Conservation (phyloP, 1,140 invertebrate genomes). For the Eumeta japonica region DNA sequence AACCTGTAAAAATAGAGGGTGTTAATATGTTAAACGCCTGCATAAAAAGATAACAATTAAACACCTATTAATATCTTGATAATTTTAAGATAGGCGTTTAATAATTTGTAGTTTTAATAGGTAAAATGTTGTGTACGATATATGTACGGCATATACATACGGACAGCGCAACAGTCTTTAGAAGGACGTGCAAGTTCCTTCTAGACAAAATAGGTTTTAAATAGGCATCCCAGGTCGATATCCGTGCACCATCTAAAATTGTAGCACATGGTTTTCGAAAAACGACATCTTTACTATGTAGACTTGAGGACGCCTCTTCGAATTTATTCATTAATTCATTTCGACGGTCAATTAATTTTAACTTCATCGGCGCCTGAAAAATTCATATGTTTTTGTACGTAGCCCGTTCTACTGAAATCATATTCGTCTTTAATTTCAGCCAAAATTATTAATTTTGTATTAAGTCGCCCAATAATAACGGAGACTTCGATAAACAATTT, state of each 20-base stretch:
- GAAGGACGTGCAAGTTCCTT: constrained; percentile 68
- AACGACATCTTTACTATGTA: constrained; percentile 36
- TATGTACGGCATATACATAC: constrained; percentile 24
- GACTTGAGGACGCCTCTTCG: constrained; percentile 40
- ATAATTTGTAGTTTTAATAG: too few species aligned
- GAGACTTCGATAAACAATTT: background rate
- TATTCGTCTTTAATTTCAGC: background rate
- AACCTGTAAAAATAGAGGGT: constrained; percentile 3
- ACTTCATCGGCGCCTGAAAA: constrained; percentile 37
- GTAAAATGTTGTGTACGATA: too few species aligned
- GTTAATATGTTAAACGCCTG: too few species aligned
- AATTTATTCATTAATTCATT: constrained; percentile 52
- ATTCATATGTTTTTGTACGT: too few species aligned
- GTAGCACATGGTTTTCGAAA: constrained; percentile 35
- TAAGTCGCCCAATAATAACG: too few species aligned
- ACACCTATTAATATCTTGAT: too few species aligned
- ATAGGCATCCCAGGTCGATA: constrained; percentile 67
- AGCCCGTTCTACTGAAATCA: too few species aligned
- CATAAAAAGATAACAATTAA: too few species aligned
- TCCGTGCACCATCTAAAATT: constrained; percentile 64
- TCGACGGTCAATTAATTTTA: constrained; percentile 28
- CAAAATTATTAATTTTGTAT: too few species aligned
- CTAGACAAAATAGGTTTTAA: constrained; percentile 65
- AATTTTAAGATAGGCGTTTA: too few species aligned
- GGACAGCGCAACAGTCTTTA: constrained; percentile 63